Evolutionary conservation across 2,888 invertebrate genomes (phyloP).

Genomic region (Entomobrya multifasciata): DNA sequence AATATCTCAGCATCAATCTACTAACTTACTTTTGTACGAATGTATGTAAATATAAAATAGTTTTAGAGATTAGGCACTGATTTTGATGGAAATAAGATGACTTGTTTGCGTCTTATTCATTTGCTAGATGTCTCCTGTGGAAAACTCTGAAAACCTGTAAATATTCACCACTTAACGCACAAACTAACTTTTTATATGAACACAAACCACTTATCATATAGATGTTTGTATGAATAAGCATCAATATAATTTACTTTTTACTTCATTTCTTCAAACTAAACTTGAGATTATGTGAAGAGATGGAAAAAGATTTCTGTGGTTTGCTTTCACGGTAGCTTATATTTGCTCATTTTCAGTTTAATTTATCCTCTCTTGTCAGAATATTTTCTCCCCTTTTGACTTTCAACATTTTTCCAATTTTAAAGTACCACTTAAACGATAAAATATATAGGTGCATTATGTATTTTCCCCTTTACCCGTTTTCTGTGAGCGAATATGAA

Average conservation of each 20-base stretch:
- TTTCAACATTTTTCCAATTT: neutral
- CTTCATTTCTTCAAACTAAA: conserved; percentile 26
- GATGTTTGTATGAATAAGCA: neutral
- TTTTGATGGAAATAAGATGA: conserved; percentile 74
- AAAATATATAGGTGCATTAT: neutral
- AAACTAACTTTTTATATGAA: neutral
- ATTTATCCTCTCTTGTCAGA: conserved; percentile 42
- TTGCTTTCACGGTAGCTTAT: conserved; percentile 18
- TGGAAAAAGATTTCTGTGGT: conserved; percentile 63
- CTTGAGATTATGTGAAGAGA: neutral
- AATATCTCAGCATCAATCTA: neutral
- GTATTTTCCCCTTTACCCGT: neutral
- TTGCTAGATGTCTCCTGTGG: conserved; percentile 35
- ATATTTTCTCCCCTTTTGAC: conserved; percentile 22
- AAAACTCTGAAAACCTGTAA: conserved; percentile 28
- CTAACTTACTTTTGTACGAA: conserved; percentile 3
- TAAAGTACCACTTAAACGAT: conserved; percentile 26
- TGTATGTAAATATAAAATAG: conserved; percentile 1
- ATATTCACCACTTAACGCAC: conserved; percentile 30
- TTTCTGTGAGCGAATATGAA: neutral
- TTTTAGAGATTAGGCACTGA: conserved; percentile 61
- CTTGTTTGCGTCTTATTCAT: conserved; percentile 55
- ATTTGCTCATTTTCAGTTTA: conserved; percentile 25
- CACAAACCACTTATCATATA: neutral
- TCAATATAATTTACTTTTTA: conserved; percentile 29